Conservation (phyloP, 1,140 invertebrate species). For the Planococcus citri region DNA sequence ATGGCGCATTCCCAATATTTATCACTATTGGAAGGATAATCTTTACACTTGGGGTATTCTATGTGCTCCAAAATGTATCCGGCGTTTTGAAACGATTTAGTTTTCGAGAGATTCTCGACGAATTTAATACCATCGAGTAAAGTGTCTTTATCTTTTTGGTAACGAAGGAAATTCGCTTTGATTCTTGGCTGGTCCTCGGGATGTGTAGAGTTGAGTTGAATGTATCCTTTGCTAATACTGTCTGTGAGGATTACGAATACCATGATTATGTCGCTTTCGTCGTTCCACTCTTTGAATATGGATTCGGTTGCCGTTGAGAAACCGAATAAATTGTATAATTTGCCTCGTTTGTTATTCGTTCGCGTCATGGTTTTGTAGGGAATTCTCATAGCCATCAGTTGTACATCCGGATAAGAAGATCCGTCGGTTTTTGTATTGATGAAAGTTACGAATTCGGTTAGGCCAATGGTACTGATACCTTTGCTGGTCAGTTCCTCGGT, state of each 20-base stretch:
- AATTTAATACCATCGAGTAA: conserved; percentile 31
- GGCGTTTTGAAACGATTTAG: conserved; percentile 29
- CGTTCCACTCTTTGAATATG: conserved; percentile 35
- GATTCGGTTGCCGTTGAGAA: conserved; percentile 60
- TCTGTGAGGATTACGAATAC: conserved; percentile 37
- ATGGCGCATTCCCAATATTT: conserved; percentile 33
- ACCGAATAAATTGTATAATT: conserved; percentile 9
- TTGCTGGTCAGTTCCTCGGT: not conserved
- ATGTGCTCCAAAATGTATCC: conserved; percentile 42
- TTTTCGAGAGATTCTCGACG: conserved; percentile 29
- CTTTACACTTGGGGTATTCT: conserved; percentile 38
- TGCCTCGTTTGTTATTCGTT: not conserved
- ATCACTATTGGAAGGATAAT: conserved; percentile 24
- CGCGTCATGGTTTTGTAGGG: conserved; percentile 11
- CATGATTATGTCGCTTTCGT: conserved; percentile 42
- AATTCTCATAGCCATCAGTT: not conserved
- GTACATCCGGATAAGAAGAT: not conserved
- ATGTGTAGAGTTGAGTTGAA: conserved; percentile 37
- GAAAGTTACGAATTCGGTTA: conserved; percentile 9
- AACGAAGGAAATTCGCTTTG: conserved; percentile 40
- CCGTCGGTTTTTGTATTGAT: not conserved
- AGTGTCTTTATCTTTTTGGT: conserved; percentile 24
- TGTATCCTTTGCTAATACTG: conserved; percentile 36
- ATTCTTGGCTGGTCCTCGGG: conserved; percentile 45
- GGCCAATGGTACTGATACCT: not conserved